Percentiles rank a stretch among this genome's conserved stretches.
Conservation (phyloP, 2,797 vertebrate species). For the Coregonus sp. region DNA sequence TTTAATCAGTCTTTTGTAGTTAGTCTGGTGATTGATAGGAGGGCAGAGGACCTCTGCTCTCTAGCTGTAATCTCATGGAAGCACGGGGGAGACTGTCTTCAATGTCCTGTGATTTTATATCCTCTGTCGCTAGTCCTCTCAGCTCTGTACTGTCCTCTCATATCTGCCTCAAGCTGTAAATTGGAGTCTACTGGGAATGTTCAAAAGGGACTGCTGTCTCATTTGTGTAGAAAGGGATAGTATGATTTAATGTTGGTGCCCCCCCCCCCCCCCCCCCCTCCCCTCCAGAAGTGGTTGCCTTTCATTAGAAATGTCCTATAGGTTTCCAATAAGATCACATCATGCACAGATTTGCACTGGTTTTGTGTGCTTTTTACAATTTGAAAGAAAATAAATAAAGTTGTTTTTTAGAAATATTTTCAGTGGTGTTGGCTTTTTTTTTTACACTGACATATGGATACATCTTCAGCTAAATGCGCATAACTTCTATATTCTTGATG, state of each 20-base stretch:
- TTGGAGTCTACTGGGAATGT: too few species aligned
- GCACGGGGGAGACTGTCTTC: neutral
- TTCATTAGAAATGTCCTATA: too few species aligned
- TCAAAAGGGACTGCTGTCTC: too few species aligned
- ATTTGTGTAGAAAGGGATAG: constrained; percentile 24
- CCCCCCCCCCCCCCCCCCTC: too few species aligned
- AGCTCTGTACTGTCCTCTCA: too few species aligned
- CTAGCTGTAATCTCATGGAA: constrained; percentile 56
- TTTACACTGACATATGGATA: too few species aligned
- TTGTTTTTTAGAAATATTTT: constrained; percentile 22
- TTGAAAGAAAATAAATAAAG: constrained; percentile 35
- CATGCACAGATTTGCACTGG: constrained; percentile 24
- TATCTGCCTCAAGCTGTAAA: too few species aligned
- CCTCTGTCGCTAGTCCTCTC: neutral
- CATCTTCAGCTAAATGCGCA: too few species aligned
- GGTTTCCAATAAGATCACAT: neutral
- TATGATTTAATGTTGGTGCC: constrained; percentile 1
- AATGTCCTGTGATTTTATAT: neutral
- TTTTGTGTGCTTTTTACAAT: neutral
- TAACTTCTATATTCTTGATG: neutral
- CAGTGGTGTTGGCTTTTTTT: neutral
- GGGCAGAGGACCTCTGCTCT: constrained; percentile 5
- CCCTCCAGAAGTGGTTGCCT: neutral
- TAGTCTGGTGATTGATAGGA: constrained; percentile 7
- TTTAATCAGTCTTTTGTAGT: neutral